Conservation (phyloP, 2,797 vertebrate genomes). For the Pseudochaenichthys georgianus region DNA sequence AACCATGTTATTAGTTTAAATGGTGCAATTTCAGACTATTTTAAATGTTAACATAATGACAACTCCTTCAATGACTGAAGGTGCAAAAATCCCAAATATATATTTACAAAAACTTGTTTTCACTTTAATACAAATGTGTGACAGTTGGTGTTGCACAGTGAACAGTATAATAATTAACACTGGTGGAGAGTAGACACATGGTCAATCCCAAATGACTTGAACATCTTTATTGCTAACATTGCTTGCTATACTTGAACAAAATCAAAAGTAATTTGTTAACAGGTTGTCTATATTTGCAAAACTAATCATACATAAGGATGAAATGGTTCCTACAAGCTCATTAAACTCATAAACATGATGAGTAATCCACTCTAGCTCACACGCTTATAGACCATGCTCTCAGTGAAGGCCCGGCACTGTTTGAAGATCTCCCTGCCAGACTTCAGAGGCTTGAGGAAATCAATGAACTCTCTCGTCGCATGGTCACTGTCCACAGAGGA, state of each 20-base stretch:
- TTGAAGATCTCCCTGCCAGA: constrained; percentile 94
- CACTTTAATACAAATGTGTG: not conserved
- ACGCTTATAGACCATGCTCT: constrained; percentile 91
- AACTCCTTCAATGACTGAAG: not conserved
- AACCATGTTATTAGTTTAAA: not conserved
- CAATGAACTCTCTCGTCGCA: constrained; percentile 92
- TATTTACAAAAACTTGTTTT: not conserved
- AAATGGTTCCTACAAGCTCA: not conserved
- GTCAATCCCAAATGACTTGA: not conserved
- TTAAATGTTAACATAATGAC: not conserved
- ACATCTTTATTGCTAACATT: not conserved
- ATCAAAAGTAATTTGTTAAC: not conserved
- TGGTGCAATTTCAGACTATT: not conserved
- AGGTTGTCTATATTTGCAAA: not conserved
- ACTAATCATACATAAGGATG: not conserved
- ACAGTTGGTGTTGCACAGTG: not conserved
- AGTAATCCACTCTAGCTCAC: constrained; percentile 75
- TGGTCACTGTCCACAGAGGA: constrained; percentile 88
- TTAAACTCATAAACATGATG: not conserved
- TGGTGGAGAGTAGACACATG: not conserved
- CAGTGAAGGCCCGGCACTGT: constrained; percentile 93
- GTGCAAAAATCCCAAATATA: not conserved
- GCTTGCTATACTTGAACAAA: not conserved
- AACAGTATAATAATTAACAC: not conserved
- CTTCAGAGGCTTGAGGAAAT: constrained; percentile 94